phyloP scores from a whole-genome alignment of 2,888 invertebrate genomes.

The Pyralis farinalis region DNA sequence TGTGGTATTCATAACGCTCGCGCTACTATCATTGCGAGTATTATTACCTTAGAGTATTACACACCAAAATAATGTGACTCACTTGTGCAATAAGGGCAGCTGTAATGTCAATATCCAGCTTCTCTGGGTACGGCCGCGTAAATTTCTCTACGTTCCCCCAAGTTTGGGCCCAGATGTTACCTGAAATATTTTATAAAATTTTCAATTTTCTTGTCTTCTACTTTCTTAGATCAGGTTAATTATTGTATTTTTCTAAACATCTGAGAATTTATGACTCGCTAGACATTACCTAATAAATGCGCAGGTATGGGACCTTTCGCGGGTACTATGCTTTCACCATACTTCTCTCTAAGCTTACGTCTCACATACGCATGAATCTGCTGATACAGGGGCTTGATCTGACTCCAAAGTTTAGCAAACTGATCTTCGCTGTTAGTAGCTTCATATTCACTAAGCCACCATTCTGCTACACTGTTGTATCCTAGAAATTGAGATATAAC shows the following conservation, averaged over 20 bases:
- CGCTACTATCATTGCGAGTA: no score
- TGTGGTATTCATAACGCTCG: no score
- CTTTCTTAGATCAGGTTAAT: no score
- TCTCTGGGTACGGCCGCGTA: slow-evolving; percentile 86
- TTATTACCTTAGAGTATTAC: no score
- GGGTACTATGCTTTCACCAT: slow-evolving; percentile 84
- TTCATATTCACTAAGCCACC: slow-evolving; percentile 87
- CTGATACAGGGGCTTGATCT: slow-evolving; percentile 89
- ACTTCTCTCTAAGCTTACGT: slow-evolving; percentile 83
- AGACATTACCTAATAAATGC: slow-evolving; percentile 84
- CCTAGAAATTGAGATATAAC: slow-evolving; percentile 78
- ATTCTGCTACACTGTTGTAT: slow-evolving; percentile 84
- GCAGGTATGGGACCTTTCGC: slow-evolving; percentile 88
- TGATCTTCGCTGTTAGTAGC: slow-evolving; percentile 84
- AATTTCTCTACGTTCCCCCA: slow-evolving; percentile 85
- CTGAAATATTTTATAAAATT: slow-evolving; percentile 65
- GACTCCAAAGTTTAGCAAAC: slow-evolving; percentile 85
- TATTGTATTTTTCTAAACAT: no score
- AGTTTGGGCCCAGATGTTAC: slow-evolving; percentile 92
- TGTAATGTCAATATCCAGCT: slow-evolving; percentile 85
- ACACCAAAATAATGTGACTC: no score
- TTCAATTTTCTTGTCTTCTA: no score
- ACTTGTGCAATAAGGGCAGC: slow-evolving; percentile 85
- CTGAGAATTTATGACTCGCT: no score
- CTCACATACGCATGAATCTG: slow-evolving; percentile 92